Conservation (phyloP, 2,113 vertebrate species). For the Tachuris rubrigastra region DNA sequence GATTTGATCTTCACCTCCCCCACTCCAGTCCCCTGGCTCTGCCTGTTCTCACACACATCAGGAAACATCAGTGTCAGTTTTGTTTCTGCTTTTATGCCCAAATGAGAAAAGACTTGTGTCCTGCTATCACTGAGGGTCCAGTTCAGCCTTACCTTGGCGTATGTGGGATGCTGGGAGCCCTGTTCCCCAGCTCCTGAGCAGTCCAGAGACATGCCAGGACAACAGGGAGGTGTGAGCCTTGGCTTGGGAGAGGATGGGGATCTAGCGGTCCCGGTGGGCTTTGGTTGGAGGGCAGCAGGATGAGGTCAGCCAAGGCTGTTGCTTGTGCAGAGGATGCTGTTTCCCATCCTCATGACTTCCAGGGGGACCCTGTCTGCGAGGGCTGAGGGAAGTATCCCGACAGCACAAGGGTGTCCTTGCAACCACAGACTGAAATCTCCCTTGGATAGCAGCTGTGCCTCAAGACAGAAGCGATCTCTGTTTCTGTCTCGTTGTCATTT, state of each 20-base stretch:
- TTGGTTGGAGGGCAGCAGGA: not conserved
- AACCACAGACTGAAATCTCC: not conserved
- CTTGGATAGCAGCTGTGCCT: not conserved
- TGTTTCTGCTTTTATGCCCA: not conserved
- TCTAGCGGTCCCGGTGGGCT: not conserved
- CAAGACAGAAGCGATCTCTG: not conserved
- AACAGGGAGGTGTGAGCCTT: not conserved
- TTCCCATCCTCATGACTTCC: not conserved
- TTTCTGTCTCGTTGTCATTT: not conserved
- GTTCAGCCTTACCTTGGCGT: not conserved
- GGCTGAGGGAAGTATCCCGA: not conserved
- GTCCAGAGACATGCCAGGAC: not conserved
- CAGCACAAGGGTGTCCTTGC: not conserved
- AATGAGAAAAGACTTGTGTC: not conserved
- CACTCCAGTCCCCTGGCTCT: not conserved
- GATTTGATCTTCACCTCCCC: not conserved
- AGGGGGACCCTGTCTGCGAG: fast-evolving
- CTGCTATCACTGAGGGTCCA: not conserved
- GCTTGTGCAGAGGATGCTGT: not conserved
- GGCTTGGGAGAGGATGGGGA: not conserved
- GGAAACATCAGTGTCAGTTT: not conserved
- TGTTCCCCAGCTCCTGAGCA: not conserved
- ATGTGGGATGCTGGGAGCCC: not conserved
- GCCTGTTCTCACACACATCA: not conserved
- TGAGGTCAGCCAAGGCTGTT: not conserved